These are phyloP conservation scores for Hymenopus coronatus DNA, from an alignment of 2,888 invertebrate genomes.

Conservation along the genomic window DNA sequence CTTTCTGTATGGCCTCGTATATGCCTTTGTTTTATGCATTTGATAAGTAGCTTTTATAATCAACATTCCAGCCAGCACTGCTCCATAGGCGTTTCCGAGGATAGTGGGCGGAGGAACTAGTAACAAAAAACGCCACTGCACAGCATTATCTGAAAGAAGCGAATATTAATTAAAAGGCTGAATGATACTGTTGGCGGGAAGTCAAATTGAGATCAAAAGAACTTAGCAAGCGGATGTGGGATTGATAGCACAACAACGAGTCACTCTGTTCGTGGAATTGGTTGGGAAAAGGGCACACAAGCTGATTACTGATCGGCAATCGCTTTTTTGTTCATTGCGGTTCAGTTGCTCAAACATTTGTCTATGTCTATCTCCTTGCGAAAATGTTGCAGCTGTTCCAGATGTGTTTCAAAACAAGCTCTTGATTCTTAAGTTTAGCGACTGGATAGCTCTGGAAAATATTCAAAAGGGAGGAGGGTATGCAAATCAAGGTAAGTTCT, in stretches of 20 bases:
- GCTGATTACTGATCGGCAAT: background rate
- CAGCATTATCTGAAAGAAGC: background rate
- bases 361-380: too few relatives aligned
- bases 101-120: background rate
- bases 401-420: too few relatives aligned
- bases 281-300: background rate
- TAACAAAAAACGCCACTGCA: background rate
- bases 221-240: slow-evolving; percentile 8
- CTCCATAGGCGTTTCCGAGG: background rate
- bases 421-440: too few relatives aligned
- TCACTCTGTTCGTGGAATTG: background rate
- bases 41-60: too few relatives aligned
- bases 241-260: slow-evolving; percentile 6
- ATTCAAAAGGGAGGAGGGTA: too few relatives aligned
- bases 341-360: too few relatives aligned
- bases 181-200: background rate
- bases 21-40: too few relatives aligned
- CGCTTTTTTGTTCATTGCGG: background rate
- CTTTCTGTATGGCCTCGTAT: too few relatives aligned
- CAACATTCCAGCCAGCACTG: too few relatives aligned
- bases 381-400: too few relatives aligned
- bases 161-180: background rate
- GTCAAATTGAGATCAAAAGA: background rate
- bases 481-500: too few relatives aligned
- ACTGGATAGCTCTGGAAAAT: too few relatives aligned